Conservation (phyloP, 2,797 vertebrate species). For the Gambusia yucatana region DNA sequence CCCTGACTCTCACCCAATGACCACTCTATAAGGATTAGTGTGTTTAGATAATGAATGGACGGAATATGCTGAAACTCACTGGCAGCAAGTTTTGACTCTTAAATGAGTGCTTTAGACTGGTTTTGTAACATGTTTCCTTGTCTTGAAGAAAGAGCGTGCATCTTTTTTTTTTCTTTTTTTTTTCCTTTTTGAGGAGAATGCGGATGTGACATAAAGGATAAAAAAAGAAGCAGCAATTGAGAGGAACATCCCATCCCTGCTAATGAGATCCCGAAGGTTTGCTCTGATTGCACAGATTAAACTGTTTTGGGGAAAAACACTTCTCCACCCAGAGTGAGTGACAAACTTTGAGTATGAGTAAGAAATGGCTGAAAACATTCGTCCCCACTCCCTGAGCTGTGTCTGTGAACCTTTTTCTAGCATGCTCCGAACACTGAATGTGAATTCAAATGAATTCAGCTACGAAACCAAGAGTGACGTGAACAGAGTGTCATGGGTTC, state of each 20-base stretch:
- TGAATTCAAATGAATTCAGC: conserved; percentile 16
- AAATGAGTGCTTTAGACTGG: conserved; percentile 27
- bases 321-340: conserved; percentile 41
- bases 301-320: conserved; percentile 43
- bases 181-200: conserved; percentile 9
- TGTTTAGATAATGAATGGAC: no score
- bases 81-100: conserved; percentile 29
- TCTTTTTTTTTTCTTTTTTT: conserved; percentile 14
- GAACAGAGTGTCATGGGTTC: conserved; percentile 1
- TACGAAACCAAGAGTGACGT: conserved; percentile 11
- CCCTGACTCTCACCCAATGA: no score
- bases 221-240: conserved; percentile 9
- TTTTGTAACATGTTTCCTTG: conserved; percentile 28
- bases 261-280: conserved; percentile 55
- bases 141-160: conserved; percentile 21
- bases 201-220: conserved; percentile 21
- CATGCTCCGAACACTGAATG: conserved; percentile 5
- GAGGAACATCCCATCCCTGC: conserved; percentile 21
- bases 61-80: conserved; percentile 28
- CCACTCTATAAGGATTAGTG: no score
- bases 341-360: conserved; percentile 39
- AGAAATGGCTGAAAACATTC: conserved; percentile 18
- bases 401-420: conserved; percentile 18
- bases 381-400: conserved; percentile 15
- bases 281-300: conserved; percentile 51